Evolutionary conservation across 2,888 invertebrate genomes (phyloP).

Genomic region (Pseudanteris insignis): DNA sequence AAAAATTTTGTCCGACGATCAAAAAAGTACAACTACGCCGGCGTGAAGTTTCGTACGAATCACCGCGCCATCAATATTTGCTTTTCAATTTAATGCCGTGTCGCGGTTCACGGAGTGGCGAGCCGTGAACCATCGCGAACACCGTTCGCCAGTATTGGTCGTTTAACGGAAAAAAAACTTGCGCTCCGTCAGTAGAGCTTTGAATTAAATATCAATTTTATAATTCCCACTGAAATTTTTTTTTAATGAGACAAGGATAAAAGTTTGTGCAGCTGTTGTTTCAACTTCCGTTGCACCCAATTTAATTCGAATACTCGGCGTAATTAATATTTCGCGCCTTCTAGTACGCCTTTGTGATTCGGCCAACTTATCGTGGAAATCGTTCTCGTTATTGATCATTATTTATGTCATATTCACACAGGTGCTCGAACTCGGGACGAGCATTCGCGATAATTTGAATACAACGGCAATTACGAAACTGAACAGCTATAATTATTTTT

Average conservation of each 20-base stretch:
- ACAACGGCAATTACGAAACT: conserved; percentile 19
- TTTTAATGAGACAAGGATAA: too few species aligned
- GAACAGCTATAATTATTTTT: conserved; percentile 5
- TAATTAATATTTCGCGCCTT: conserved; percentile 33
- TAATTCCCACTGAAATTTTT: too few species aligned
- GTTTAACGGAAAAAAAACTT: too few species aligned
- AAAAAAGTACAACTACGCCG: conserved; percentile 12
- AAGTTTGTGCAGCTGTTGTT: conserved; percentile 27
- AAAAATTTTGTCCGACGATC: conserved; percentile 7
- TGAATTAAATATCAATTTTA: too few species aligned
- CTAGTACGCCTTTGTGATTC: conserved; percentile 13
- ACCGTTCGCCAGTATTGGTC: too few species aligned
- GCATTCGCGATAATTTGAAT: conserved; percentile 10
- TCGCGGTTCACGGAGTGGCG: too few species aligned
- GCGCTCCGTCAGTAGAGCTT: too few species aligned
- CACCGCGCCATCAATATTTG: conserved; percentile 2
- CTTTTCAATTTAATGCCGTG: background rate
- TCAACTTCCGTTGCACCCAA: conserved; percentile 9
- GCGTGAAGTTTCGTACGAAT: conserved; percentile 5
- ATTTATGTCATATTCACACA: conserved; percentile 10
- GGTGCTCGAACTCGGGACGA: background rate
- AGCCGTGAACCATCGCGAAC: too few species aligned
- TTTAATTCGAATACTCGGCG: conserved; percentile 18
- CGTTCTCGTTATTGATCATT: conserved; percentile 30
- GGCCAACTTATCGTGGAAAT: conserved; percentile 24